Evolutionary conservation across 2,113 vertebrate species (phyloP).

Genomic region (Rousettus leschenaultii): DNA sequence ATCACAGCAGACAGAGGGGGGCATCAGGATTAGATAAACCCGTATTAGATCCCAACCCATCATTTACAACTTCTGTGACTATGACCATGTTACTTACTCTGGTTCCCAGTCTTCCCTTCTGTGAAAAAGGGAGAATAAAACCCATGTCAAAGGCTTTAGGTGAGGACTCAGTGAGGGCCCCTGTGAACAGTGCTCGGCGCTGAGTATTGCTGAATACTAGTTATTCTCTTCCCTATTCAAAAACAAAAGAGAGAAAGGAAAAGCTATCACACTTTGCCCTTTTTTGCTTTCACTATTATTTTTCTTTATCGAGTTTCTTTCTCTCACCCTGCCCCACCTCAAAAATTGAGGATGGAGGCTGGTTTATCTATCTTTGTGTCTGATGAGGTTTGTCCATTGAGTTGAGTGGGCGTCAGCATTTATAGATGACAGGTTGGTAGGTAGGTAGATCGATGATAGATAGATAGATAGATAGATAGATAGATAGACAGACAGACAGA

Average conservation of each 20-base stretch:
- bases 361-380: not conserved
- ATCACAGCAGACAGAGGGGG: not conserved
- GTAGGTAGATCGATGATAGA: not conserved
- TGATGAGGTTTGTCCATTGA: not conserved
- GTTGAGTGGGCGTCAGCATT: not conserved
- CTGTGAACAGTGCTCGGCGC: not conserved
- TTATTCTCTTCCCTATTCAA: not conserved
- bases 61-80: not conserved
- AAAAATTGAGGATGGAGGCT: not conserved
- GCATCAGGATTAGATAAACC: not conserved
- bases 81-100: not conserved
- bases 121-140: not conserved
- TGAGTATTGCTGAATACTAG: not conserved
- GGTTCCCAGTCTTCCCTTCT: not conserved
- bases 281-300: not conserved
- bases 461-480: not conserved
- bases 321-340: not conserved
- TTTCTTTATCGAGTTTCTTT: not conserved
- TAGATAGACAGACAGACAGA: not conserved
- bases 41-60: not conserved
- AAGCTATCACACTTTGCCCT: not conserved
- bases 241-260: not conserved
- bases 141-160: not conserved
- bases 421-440: not conserved
- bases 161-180: not conserved